Conservation (phyloP, 2,797 vertebrate species). For the Fringilla coelebs region DNA sequence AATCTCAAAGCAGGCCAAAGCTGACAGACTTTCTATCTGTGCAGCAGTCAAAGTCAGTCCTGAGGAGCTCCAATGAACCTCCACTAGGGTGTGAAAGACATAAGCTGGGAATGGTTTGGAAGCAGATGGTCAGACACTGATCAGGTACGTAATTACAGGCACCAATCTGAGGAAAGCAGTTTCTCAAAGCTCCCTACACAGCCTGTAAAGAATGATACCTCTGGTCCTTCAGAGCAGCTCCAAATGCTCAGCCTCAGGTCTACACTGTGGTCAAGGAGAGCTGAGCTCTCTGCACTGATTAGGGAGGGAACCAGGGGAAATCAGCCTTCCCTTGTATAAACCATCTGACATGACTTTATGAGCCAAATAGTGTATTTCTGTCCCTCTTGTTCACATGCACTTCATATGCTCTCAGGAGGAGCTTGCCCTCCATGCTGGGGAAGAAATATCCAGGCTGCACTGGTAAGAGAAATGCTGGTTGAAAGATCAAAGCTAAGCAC, state of each 20-base stretch:
- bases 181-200: not conserved
- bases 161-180: not conserved
- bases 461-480: not conserved
- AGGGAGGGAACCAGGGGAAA: not conserved
- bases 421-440: not conserved
- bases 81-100: not conserved
- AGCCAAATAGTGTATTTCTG: not conserved
- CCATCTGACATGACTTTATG: not conserved
- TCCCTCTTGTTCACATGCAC: not conserved
- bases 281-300: not conserved
- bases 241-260: not conserved
- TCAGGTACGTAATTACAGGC: not conserved
- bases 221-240: not conserved
- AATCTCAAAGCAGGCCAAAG: not conserved
- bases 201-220: not conserved
- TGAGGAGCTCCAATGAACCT: not conserved
- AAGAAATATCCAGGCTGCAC: not conserved
- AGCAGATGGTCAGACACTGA: not conserved
- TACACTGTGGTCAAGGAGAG: not conserved
- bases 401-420: not conserved
- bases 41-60: not conserved
- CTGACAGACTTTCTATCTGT: not conserved
- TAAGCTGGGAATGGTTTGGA: not conserved
- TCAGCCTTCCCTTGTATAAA: not conserved
- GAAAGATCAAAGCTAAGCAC: not conserved